phyloP scores from a whole-genome alignment of 53 echinoderm and acorn worm species.

The Glandiceps talaboti region DNA sequence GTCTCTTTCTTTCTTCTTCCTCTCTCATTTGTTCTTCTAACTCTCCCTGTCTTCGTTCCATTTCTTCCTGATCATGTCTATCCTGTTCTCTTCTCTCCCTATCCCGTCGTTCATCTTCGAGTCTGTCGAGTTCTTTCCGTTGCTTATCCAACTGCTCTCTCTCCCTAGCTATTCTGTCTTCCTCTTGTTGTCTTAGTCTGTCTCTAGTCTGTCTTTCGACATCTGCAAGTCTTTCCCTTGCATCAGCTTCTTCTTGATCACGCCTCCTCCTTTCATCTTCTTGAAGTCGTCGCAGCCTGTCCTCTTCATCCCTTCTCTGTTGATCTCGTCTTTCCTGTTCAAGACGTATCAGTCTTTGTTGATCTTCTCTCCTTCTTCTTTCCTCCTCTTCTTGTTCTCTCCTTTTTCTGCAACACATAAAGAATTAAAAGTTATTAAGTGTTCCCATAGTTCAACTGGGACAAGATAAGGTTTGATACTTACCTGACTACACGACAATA shows the following conservation, averaged over 20 bases:
- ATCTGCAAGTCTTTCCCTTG: background rate
- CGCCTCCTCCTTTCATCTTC: background rate
- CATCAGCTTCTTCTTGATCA: background rate
- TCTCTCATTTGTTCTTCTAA: conserved; percentile 1
- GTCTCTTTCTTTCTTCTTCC: conserved; percentile 16
- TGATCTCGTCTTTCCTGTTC: conserved; percentile 8
- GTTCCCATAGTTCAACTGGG: no score
- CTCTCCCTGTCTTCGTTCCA: background rate
- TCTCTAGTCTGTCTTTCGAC: background rate
- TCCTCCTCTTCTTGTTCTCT: conserved; percentile 11
- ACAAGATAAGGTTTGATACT: no score
- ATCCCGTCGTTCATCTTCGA: background rate
- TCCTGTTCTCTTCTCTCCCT: background rate
- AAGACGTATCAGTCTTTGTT: background rate
- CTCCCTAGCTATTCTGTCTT: conserved; percentile 6
- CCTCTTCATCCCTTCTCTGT: conserved; percentile 14
- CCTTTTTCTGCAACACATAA: background rate
- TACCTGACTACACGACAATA: no score
- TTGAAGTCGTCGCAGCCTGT: background rate
- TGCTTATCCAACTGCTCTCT: conserved; percentile 21
- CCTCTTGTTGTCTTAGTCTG: conserved; percentile 7
- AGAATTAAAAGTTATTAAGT: no score
- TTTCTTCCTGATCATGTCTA: background rate
- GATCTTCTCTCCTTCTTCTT: background rate
- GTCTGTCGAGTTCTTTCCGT: background rate